Evolutionary conservation across 2,797 vertebrate genomes (phyloP).

Genomic region (Liparis tanakae): DNA sequence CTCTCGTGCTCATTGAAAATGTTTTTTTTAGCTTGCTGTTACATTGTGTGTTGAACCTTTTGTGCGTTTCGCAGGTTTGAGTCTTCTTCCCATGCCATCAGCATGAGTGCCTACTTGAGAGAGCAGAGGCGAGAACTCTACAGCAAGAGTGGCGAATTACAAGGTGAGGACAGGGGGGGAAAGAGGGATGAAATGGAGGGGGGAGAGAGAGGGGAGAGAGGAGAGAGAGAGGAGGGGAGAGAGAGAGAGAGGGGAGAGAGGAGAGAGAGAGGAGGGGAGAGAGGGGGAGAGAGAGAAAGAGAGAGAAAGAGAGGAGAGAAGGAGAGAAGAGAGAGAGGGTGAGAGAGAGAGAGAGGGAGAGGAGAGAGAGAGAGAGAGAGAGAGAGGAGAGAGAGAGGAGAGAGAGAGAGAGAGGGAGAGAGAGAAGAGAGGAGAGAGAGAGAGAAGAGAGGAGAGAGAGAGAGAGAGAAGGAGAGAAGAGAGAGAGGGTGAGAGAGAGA

Average conservation of each 20-base stretch:
- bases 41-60: not conserved
- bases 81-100: slow-evolving; percentile 97
- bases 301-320: too few species aligned
- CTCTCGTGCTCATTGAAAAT: not conserved
- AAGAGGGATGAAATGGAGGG: not conserved
- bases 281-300: not conserved
- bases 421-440: too few species aligned
- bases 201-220: not conserved
- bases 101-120: slow-evolving; percentile 96
- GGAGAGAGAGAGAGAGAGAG: not conserved
- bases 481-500: not conserved
- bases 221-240: not conserved
- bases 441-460: too few species aligned
- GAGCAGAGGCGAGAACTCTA: slow-evolving; percentile 97
- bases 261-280: too few species aligned
- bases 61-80: slow-evolving; percentile 87
- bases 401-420: not conserved
- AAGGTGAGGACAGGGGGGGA: slow-evolving; percentile 84
- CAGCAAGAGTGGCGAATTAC: slow-evolving; percentile 95
- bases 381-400: too few species aligned
- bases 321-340: too few species aligned
- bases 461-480: slow-evolving; percentile 5
- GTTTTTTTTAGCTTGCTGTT: not conserved
- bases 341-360: too few species aligned
- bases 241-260: too few species aligned